phyloP scores from a whole-genome alignment of 1,140 invertebrate species.

The Cheumatopsyche charites region DNA sequence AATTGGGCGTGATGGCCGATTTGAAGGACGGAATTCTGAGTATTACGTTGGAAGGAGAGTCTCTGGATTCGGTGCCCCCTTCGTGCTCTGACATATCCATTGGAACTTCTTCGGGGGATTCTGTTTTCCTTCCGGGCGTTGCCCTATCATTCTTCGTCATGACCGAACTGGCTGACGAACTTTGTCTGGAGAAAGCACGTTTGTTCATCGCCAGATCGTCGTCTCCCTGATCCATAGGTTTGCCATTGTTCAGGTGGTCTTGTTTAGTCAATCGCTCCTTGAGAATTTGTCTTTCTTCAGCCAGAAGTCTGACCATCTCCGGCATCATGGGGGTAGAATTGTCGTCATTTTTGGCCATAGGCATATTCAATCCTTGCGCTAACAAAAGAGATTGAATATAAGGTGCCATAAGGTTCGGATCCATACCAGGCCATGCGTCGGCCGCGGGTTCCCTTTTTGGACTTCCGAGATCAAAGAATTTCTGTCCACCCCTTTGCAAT shows the following conservation, averaged over 20 bases:
- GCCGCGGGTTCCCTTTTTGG: slow-evolving; percentile 53
- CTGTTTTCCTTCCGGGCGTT: slow-evolving; percentile 49
- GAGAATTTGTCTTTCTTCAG: slow-evolving; percentile 54
- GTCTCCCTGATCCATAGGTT: slow-evolving; percentile 52
- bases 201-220: slow-evolving; percentile 49
- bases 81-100: slow-evolving; percentile 53
- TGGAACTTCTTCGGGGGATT: slow-evolving; percentile 48
- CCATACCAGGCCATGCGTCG: slow-evolving; percentile 61
- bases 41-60: slow-evolving; percentile 71
- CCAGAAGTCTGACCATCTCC: slow-evolving; percentile 65
- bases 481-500: slow-evolving; percentile 58
- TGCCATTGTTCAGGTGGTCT: slow-evolving; percentile 52
- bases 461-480: slow-evolving; percentile 46
- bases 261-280: slow-evolving; percentile 52
- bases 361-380: slow-evolving; percentile 43
- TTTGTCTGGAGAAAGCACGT: slow-evolving; percentile 52
- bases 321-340: slow-evolving; percentile 55
- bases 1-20: slow-evolving; percentile 64
- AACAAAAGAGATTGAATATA: slow-evolving; percentile 58
- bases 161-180: slow-evolving; percentile 54
- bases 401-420: slow-evolving; percentile 60
- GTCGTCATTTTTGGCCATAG: slow-evolving; percentile 49
- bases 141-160: slow-evolving; percentile 48
- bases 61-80: slow-evolving; percentile 51
- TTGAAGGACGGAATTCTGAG: slow-evolving; percentile 93